Evolutionary conservation across 2,888 invertebrate species (phyloP).

Genomic region (Bursaphelenchus okinawaensis): DNA sequence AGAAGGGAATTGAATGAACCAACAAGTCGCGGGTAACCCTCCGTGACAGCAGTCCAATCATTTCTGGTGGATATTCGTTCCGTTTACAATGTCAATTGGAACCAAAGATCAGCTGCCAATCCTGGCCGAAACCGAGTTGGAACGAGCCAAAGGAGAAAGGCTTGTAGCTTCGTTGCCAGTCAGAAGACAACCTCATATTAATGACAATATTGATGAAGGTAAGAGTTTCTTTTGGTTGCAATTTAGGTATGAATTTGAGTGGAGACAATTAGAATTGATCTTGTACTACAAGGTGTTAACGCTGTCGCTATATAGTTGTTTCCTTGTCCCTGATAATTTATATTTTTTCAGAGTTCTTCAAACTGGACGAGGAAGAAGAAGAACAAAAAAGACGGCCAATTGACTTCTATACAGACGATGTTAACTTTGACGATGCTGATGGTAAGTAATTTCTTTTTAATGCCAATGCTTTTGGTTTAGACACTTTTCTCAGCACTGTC

Average conservation of each 20-base stretch:
- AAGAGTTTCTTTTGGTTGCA: too few species aligned
- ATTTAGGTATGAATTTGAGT: too few species aligned
- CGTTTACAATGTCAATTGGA: too few species aligned
- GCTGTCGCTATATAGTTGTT: too few species aligned
- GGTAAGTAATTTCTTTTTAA: not conserved
- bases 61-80: too few species aligned
- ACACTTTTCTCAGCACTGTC: not conserved
- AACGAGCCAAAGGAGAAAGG: not conserved
- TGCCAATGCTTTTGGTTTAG: too few species aligned
- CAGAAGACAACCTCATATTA: not conserved
- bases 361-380: not conserved
- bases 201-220: not conserved
- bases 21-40: too few species aligned
- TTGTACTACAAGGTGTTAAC: too few species aligned
- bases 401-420: slow-evolving; percentile 86
- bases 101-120: not conserved
- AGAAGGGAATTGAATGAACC: too few species aligned
- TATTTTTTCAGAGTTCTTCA: not conserved
- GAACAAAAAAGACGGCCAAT: slow-evolving; percentile 65
- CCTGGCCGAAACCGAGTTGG: not conserved
- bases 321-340: too few species aligned
- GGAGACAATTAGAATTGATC: too few species aligned
- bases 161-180: slow-evolving; percentile 3
- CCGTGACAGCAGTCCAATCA: too few species aligned
- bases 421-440: slow-evolving; percentile 62